phyloP scores from a whole-genome alignment of 2,113 vertebrate species.

The Atractosteus spatula region DNA sequence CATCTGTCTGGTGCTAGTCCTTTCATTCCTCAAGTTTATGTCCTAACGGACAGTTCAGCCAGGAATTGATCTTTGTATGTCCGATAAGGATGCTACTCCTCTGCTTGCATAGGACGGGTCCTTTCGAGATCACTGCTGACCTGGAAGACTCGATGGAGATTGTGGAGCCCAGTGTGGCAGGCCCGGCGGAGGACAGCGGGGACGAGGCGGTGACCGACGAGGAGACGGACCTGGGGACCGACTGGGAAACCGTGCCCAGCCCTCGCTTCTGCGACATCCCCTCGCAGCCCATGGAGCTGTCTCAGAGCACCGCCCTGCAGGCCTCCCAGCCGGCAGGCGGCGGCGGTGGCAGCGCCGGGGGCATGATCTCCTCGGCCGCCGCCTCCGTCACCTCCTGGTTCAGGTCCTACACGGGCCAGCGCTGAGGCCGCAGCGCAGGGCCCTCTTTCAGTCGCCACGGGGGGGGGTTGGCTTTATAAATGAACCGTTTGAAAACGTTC shows the following conservation, averaged over 20 bases:
- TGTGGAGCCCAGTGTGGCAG: constrained; percentile 81
- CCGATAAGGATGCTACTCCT: neutral
- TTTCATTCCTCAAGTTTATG: neutral
- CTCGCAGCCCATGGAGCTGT: constrained; percentile 88
- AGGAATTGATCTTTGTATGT: too few species aligned
- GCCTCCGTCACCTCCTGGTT: constrained; percentile 94
- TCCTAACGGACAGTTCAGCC: too few species aligned
- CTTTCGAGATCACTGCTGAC: constrained; percentile 87
- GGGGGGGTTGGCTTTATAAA: neutral
- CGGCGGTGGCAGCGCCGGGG: constrained; percentile 75
- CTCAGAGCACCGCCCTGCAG: constrained; percentile 85
- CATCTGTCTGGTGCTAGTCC: neutral
- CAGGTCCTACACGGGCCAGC: constrained; percentile 90
- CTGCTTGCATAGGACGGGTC: constrained; percentile 74
- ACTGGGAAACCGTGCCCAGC: constrained; percentile 97
- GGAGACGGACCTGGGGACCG: constrained; percentile 92
- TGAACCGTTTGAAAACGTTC: too few species aligned
- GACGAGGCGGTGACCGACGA: constrained; percentile 86
- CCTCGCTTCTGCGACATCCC: constrained; percentile 97
- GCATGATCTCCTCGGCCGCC: constrained; percentile 93
- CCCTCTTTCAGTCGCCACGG: neutral
- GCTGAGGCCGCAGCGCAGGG: constrained; percentile 52
- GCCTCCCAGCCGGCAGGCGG: constrained; percentile 74
- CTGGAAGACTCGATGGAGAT: constrained; percentile 98
- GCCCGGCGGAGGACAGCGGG: constrained; percentile 84